These are phyloP conservation scores for Chunga burmeisteri DNA, from an alignment of 2,113 vertebrate genomes.

Conservation along the genomic window DNA sequence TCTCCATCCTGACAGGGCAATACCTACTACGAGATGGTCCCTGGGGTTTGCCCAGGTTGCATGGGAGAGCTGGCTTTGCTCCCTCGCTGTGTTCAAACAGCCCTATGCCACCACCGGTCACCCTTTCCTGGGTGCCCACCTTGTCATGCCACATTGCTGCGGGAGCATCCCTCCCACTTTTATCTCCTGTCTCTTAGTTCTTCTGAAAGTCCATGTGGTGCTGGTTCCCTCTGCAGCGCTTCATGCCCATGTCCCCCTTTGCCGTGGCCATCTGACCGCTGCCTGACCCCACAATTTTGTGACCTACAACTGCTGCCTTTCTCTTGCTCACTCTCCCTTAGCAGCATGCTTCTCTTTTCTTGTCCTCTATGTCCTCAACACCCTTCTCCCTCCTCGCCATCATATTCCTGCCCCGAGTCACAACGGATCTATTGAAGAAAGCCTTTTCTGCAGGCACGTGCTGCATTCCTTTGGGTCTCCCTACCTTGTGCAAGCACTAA, in stretches of 20 bases:
- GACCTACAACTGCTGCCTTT: neutral
- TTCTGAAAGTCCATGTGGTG: fast-evolving
- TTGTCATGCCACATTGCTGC: fast-evolving
- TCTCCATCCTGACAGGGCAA: fast-evolving
- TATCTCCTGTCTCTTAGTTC: neutral
- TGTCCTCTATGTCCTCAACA: neutral
- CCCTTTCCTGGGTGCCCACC: neutral
- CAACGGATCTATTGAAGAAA: neutral
- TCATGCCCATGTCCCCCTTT: neutral
- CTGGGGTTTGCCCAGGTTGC: fast-evolving
- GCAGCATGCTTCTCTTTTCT: neutral
- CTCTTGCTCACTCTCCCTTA: neutral
- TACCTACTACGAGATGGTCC: fast-evolving
- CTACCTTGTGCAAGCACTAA: fast-evolving
- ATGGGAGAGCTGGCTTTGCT: neutral
- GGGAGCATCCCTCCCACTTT: neutral
- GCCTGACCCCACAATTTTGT: too few species aligned
- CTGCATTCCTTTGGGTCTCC: neutral
- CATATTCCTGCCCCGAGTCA: neutral
- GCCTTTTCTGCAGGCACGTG: neutral
- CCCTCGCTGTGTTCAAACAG: fast-evolving
- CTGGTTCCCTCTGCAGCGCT: neutral
- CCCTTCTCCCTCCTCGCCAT: neutral
- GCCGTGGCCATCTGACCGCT: fast-evolving
- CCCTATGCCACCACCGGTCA: fast-evolving